phyloP scores from a whole-genome alignment of 2,113 vertebrate species.

The Corythaixoides concolor region DNA sequence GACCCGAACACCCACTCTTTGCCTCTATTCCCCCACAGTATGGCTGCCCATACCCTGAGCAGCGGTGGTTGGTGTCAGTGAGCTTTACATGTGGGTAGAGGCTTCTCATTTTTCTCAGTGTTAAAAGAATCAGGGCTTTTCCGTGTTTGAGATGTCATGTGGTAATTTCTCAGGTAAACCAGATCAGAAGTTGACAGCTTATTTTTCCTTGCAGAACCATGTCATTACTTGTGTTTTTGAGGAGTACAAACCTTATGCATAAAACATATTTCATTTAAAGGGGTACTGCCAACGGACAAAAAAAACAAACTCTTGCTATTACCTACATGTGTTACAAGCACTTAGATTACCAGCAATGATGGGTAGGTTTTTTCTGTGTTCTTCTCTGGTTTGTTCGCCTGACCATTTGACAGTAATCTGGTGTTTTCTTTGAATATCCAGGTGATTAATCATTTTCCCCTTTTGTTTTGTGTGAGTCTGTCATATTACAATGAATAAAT shows the following conservation, averaged over 20 bases:
- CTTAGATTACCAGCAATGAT: background rate
- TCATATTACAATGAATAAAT: background rate
- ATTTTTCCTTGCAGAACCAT: background rate
- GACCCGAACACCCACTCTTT: background rate
- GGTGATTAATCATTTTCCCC: background rate
- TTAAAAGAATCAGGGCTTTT: background rate
- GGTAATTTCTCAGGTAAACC: background rate
- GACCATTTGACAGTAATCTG: background rate
- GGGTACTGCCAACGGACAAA: background rate
- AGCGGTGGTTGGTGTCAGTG: rapidly evolving
- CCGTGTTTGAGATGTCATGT: background rate
- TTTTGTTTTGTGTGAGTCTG: background rate
- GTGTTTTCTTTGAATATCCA: background rate
- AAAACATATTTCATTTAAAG: background rate
- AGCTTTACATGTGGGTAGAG: background rate
- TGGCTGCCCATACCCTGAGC: background rate
- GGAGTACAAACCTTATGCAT: background rate
- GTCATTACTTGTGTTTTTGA: background rate
- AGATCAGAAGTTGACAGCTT: background rate
- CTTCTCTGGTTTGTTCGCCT: background rate
- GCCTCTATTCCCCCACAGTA: background rate
- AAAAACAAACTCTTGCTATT: background rate
- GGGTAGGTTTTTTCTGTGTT: background rate
- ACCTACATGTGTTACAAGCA: background rate
- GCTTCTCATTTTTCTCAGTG: background rate